Evolutionary conservation across 2,113 vertebrate genomes (phyloP), one percentile per base, ranked within the genome.

Genomic region (Pollachius pollachius): DNA sequence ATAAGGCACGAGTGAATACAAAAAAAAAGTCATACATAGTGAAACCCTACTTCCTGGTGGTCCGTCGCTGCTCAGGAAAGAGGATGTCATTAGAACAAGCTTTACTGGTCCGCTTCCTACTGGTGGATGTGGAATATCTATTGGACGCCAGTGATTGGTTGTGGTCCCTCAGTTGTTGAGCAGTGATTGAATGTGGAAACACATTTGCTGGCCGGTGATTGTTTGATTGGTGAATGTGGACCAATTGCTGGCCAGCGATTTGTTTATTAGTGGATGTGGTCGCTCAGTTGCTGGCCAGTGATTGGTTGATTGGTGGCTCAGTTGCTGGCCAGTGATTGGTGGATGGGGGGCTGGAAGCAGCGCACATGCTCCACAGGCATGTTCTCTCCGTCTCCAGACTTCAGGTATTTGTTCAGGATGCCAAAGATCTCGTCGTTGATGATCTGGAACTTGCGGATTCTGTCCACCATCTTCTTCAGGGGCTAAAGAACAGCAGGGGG

Each of bases 401-500:
- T 99, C 91, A 98, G 77, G 89, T 99, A 98, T 84, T 99, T 99
- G 93, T 95, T 95, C 86, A 99, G 85, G 82, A 96, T 94, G 72
- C 91, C 90, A 15, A 99, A 97, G 41, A 99, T 95, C 87, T 99
- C 97, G 15, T 98, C 93, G 34, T 99, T 99, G 54, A 99, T 82
- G 63, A 99, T 90, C 81, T 99, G 97, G 90, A 96, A 99, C 82
- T 98, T 99, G 18, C 96, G 96, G 84, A 99, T 99, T 74, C 97
- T 92, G 72, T 99, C 97, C 15, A 96, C 97, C 97, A 99, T 99
- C 88, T 98, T 99, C 92, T 99, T 99, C 73, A 99, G 91, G 60
- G 95, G 94, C 97, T 99, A 67, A 15, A 70, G 52, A 61, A 4
- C 18, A 52, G 12, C 0, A 7, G 30, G 30, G 30, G 30, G 30